Conservation (phyloP, 2,797 vertebrate species). For the Pangasius macronema region DNA sequence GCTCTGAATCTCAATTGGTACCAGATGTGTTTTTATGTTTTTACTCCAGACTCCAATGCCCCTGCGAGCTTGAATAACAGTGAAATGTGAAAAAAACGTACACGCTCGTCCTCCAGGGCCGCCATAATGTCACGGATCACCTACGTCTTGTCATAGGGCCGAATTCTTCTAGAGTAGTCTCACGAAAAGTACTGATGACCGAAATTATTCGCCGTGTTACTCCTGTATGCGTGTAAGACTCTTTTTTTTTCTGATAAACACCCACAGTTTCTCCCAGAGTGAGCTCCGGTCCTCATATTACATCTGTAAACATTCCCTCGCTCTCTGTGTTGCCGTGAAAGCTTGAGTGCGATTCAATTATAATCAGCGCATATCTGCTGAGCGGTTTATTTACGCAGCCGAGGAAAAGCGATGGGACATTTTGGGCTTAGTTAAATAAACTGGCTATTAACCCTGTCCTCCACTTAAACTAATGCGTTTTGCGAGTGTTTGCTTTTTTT, state of each 20-base stretch:
- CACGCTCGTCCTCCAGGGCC: constrained; percentile 14
- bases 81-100: constrained; percentile 1
- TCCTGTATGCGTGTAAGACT: neutral
- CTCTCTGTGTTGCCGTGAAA: constrained; percentile 33
- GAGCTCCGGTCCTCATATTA: constrained; percentile 41
- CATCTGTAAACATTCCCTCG: constrained; percentile 54
- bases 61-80: neutral
- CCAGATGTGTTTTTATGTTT: constrained; percentile 48
- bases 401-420: constrained; percentile 50
- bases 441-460: constrained; percentile 54
- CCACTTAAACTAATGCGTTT: constrained; percentile 55
- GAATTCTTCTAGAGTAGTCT: neutral
- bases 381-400: constrained; percentile 52
- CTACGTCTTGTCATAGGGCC: neutral
- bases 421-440: constrained; percentile 58
- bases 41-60: neutral
- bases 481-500: constrained; percentile 49
- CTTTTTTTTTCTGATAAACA: constrained; percentile 18
- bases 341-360: constrained; percentile 42
- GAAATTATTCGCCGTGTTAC: neutral
- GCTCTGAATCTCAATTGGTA: constrained; percentile 38
- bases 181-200: neutral
- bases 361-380: constrained; percentile 46
- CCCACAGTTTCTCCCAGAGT: constrained; percentile 26
- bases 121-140: constrained; percentile 28